These are phyloP conservation scores for Ennomos fuscantarius DNA, from an alignment of 2,888 invertebrate species.

Conservation along the genomic window DNA sequence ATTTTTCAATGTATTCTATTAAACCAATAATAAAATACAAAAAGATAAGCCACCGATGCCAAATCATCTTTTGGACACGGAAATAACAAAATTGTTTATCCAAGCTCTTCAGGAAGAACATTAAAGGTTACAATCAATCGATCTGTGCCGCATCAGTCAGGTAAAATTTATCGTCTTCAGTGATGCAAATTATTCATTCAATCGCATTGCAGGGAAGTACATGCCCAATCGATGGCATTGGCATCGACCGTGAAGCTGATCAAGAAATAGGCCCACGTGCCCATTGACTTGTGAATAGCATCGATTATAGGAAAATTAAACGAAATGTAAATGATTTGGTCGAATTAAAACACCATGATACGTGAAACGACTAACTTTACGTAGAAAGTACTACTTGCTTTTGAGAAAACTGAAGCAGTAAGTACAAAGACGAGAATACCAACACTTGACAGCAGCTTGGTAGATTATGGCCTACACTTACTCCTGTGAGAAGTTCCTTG, in stretches of 20 bases:
- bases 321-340: background rate
- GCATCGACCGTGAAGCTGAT: slow-evolving; percentile 34
- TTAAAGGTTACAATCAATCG: slow-evolving; percentile 13
- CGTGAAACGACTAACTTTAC: background rate
- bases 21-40: too few species aligned
- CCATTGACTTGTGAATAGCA: slow-evolving; percentile 33
- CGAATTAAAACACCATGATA: background rate
- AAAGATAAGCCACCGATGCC: too few species aligned
- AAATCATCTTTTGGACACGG: too few species aligned
- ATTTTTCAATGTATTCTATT: too few species aligned
- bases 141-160: background rate
- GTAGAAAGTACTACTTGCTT: too few species aligned
- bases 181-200: slow-evolving; percentile 34
- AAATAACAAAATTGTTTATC: too few species aligned
- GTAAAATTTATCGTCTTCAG: slow-evolving; percentile 19
- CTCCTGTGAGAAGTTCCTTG: too few species aligned
- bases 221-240: slow-evolving; percentile 30
- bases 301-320: slow-evolving; percentile 20
- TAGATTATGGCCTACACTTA: too few species aligned
- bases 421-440: background rate
- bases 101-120: slow-evolving; percentile 9
- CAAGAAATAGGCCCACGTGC: slow-evolving; percentile 37
- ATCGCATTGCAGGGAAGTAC: slow-evolving; percentile 31
- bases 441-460: background rate
- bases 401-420: too few species aligned